Percentiles rank a stretch among this genome's conserved stretches.
phyloP scores from a whole-genome alignment of 1,140 invertebrate species.

The Nylanderia fulva region DNA sequence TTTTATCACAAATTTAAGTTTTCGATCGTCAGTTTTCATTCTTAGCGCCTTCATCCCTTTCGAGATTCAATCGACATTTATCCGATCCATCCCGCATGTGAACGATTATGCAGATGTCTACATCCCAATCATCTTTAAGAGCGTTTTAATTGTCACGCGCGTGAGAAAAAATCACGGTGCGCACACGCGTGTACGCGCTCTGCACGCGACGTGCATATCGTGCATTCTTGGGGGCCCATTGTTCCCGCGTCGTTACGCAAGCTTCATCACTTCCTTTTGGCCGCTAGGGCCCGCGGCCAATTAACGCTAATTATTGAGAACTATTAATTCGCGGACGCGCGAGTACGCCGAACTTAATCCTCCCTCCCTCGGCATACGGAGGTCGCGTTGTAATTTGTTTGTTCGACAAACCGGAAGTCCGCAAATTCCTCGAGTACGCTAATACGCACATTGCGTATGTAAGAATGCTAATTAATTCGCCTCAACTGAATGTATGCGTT shows the following conservation, averaged over 20 bases:
- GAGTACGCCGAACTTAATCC: slow-evolving; percentile 44
- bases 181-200: slow-evolving; percentile 8
- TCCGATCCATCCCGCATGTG: neutral
- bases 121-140: slow-evolving; percentile 28
- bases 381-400: slow-evolving; percentile 10
- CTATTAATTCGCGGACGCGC: slow-evolving; percentile 5
- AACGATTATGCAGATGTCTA: slow-evolving; percentile 29
- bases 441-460: neutral
- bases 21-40: neutral
- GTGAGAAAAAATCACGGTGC: slow-evolving; percentile 40
- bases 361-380: neutral
- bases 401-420: slow-evolving; percentile 6
- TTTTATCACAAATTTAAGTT: neutral
- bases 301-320: slow-evolving; percentile 54
- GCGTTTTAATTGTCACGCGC: slow-evolving; percentile 37
- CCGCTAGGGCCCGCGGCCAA: slow-evolving; percentile 1
- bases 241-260: slow-evolving; percentile 46
- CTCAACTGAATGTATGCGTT: neutral
- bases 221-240: slow-evolving; percentile 27
- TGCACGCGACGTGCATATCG: slow-evolving; percentile 38
- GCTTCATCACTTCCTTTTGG: slow-evolving; percentile 33
- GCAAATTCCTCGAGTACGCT: slow-evolving; percentile 16
- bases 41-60: neutral
- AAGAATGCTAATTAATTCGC: slow-evolving; percentile 28
- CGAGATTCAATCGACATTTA: neutral